Evolutionary conservation across 2,888 invertebrate genomes (phyloP).

Genomic region (Osmoderma eremita): DNA sequence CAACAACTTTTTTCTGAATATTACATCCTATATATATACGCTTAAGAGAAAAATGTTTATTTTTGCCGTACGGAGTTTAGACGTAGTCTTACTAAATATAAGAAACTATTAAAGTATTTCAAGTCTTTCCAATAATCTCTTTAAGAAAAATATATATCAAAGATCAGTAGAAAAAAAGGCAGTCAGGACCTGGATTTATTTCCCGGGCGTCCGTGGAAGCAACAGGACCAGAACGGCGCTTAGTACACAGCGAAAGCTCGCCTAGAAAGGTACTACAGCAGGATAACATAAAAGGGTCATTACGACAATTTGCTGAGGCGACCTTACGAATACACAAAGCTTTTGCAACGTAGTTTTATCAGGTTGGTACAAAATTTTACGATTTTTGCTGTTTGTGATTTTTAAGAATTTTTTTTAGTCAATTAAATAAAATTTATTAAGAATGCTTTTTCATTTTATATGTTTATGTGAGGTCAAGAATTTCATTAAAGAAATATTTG

Average conservation of each 20-base stretch:
- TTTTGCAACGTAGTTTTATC: conserved; percentile 39
- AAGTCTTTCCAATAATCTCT: not conserved
- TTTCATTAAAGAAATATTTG: too few relatives aligned
- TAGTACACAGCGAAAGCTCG: conserved; percentile 55
- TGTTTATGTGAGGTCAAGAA: too few relatives aligned
- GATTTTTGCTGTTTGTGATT: not conserved
- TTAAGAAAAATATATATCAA: not conserved
- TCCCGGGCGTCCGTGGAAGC: conserved; percentile 60
- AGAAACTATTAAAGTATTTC: too few relatives aligned
- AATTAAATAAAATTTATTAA: not conserved
- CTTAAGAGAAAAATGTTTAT: too few relatives aligned
- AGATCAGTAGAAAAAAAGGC: not conserved
- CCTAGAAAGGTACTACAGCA: conserved; percentile 45
- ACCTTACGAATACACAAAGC: conserved; percentile 40
- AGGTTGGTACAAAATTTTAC: conserved; percentile 45
- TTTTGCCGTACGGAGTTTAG: too few relatives aligned
- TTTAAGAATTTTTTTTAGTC: not conserved
- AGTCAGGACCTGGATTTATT: conserved; percentile 49
- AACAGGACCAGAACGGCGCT: conserved; percentile 56
- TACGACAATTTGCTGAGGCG: conserved; percentile 41
- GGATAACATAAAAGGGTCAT: conserved; percentile 43
- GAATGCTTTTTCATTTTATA: too few relatives aligned
- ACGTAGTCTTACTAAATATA: too few relatives aligned
- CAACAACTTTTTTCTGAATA: too few relatives aligned
- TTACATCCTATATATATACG: too few relatives aligned